Base-by-base conservation (phyloP, 2,888 invertebrate species). In the Sinhomidia bicolor region DNA sequence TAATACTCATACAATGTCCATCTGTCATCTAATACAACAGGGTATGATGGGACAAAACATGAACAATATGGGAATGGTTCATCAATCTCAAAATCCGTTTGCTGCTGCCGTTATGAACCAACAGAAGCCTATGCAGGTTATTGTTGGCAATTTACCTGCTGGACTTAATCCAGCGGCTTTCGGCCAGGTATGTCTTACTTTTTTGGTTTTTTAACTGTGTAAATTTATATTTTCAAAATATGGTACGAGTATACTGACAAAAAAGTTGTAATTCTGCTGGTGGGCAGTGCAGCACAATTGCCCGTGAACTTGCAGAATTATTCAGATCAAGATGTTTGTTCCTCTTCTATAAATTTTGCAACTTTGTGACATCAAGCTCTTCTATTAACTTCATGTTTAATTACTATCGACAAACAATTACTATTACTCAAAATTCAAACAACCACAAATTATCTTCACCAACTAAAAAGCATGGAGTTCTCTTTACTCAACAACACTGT, bases 11-110 rank as follows among this genome's bases (percentile, higher is more conserved):
- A 14, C 51, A 44, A 57, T 57, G 5, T 20, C 41, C 20, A 57
- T 41, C 10, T 36, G 17, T 17, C 41, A 71, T 68, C 10, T 44
- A 47, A 71, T 44, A n/a, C n/a, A n/a, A 44, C 82, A 91, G 91
- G 88, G 90, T 12, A 83, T 91, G 76, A 91, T 92, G 91, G 91
- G 91, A n/a, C 65, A 65, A 26, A 89, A 85, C 26, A 90, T 90
- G 89, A 88, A 89, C 26, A 90, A 84, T 29, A 90, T 90, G 89
- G 89, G 90, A 23, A 90, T 91, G 89, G 84, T 90, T 32, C 88
- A 82, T 32, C 88, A 82, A 29, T 79, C 83, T 10, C 89, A 85
- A 51, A 92, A 92, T 80, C 90, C 90, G 41, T 91, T 92, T 85
- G 88, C 85, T 41, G 84, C 89, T 12, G 79, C 90, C 10, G 90